A percentile compares a stretch with the other conserved stretches of the same genome.
These are phyloP conservation scores for Prolemur simus DNA, from an alignment of 2,113 vertebrate species.

Conservation along the genomic window DNA sequence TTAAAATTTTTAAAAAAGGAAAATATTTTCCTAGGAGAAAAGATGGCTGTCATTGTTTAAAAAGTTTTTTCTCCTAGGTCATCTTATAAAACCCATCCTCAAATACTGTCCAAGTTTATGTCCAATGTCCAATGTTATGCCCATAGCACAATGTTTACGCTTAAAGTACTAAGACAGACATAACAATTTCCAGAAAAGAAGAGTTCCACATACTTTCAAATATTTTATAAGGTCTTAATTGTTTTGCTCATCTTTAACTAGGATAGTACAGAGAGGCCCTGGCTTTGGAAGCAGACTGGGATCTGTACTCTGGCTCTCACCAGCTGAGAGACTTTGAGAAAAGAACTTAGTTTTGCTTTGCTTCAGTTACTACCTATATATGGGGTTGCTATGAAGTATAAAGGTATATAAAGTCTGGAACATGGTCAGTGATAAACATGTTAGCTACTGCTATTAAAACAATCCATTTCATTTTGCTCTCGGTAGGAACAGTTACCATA, in stretches of 20 bases:
- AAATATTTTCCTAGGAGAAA: constrained; percentile 4
- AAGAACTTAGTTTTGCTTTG: neutral
- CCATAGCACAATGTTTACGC: too few species aligned
- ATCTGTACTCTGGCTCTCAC: neutral
- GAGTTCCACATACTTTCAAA: neutral
- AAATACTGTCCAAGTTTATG: neutral
- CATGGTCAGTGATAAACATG: neutral
- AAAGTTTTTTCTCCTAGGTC: neutral
- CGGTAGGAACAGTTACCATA: neutral
- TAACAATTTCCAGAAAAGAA: neutral
- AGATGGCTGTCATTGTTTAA: neutral
- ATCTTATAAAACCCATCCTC: neutral
- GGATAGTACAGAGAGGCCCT: neutral
- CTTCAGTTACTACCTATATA: neutral
- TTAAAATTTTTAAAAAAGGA: neutral
- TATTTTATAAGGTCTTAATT: neutral
- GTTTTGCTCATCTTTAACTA: neutral
- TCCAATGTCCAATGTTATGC: neutral
- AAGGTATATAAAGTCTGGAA: neutral
- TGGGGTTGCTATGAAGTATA: neutral
- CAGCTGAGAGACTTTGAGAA: neutral
- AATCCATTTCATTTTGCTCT: neutral
- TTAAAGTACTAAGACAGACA: neutral
- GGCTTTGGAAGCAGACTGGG: neutral
- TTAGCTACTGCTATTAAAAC: neutral